Evolutionary conservation across 1,140 invertebrate species (phyloP).

Genomic region (Melanaphis sacchari): DNA sequence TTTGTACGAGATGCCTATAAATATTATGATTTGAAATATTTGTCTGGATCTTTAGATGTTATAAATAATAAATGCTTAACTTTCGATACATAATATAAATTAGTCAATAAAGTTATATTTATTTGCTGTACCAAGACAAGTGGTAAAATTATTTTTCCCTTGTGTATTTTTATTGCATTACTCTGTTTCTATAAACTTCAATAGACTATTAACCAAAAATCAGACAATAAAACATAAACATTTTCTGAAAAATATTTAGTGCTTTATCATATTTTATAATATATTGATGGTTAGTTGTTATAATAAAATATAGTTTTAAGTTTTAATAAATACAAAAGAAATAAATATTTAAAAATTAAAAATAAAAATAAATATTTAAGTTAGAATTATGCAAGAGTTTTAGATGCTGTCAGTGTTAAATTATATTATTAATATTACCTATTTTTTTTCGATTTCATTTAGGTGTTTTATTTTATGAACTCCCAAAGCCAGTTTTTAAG

Average conservation of each 20-base stretch:
- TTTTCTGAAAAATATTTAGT: not conserved
- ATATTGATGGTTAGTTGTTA: not conserved
- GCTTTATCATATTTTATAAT: not conserved
- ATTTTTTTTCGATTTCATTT: not conserved
- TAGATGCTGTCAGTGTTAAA: not conserved
- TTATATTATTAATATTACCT: not conserved
- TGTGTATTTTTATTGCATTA: not conserved
- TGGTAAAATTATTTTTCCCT: slow-evolving; percentile 14
- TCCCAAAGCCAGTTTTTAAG: not conserved
- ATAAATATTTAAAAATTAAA: not conserved
- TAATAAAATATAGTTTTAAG: not conserved
- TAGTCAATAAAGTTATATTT: not conserved
- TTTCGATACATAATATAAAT: not conserved
- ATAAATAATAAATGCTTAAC: not conserved
- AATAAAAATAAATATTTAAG: not conserved
- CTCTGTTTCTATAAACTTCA: not conserved
- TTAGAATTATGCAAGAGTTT: not conserved
- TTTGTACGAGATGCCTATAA: not conserved
- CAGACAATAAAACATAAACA: slow-evolving; percentile 7
- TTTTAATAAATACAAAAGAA: not conserved
- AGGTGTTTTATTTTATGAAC: not conserved
- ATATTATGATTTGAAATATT: slow-evolving; percentile 3
- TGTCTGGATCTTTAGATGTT: not conserved
- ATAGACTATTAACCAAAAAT: slow-evolving; percentile 7
- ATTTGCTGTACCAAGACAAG: not conserved